Evolutionary conservation across 2,797 vertebrate species (phyloP).

Genomic region (Oryzias dopingdopingensis): DNA sequence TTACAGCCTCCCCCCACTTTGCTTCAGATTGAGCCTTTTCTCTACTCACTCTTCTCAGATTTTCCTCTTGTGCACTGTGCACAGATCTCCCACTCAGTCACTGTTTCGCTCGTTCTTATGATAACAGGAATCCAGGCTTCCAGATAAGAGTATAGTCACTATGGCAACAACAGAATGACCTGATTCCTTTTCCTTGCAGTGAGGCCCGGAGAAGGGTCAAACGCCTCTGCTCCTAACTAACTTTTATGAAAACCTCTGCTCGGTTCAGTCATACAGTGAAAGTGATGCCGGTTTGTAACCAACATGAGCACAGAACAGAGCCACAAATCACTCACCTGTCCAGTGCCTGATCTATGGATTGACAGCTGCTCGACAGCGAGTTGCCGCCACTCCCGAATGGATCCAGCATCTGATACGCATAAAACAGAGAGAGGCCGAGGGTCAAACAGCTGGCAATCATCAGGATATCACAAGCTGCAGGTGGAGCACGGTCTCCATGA

Average conservation of each 20-base stretch:
- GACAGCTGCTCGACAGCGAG: constrained; percentile 89
- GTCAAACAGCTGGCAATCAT: constrained; percentile 36
- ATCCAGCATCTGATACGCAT: constrained; percentile 81
- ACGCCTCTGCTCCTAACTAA: constrained; percentile 32
- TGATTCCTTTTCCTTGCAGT: constrained; percentile 44
- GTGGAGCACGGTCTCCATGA: not conserved
- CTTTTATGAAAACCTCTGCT: not conserved
- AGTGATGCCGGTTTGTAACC: not conserved
- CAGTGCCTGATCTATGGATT: constrained; percentile 88
- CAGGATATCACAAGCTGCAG: constrained; percentile 2
- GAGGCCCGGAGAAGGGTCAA: constrained; percentile 36
- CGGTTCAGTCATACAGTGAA: not conserved
- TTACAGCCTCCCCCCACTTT: constrained; percentile 24
- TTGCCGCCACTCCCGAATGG: constrained; percentile 85
- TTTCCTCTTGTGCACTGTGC: constrained; percentile 27
- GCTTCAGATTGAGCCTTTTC: constrained; percentile 12
- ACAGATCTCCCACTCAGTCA: constrained; percentile 50
- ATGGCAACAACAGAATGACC: constrained; percentile 64
- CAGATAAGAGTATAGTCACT: constrained; percentile 67
- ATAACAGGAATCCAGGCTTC: constrained; percentile 70
- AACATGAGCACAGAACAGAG: constrained; percentile 2
- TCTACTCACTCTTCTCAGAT: constrained; percentile 22
- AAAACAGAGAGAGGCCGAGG: constrained; percentile 37
- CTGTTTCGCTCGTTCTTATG: constrained; percentile 21
- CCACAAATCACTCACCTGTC: constrained; percentile 81